Conservation (phyloP, 2,797 vertebrate genomes). For the Fistularia tabacaria region DNA sequence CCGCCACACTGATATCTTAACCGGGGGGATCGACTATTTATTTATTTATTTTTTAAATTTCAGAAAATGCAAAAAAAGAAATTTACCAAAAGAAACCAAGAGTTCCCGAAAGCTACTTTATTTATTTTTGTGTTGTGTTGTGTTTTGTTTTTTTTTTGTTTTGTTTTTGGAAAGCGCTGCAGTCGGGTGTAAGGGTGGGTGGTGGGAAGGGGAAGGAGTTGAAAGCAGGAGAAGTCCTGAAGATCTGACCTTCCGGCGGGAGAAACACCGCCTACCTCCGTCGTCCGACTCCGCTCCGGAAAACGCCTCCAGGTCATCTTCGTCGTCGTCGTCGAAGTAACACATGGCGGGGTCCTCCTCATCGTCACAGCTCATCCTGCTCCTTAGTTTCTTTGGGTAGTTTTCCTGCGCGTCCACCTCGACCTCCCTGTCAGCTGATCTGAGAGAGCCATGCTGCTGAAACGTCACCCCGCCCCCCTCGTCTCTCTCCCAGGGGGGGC, state of each 20-base stretch:
- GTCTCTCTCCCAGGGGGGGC: no score
- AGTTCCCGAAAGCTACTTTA: no score
- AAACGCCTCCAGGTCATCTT: slow-evolving; percentile 74
- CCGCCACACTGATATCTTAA: no score
- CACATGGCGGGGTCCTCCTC: slow-evolving; percentile 71
- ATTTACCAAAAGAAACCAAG: no score
- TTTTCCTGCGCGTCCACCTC: slow-evolving; percentile 35
- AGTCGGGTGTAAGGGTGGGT: no score
- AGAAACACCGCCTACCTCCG: slow-evolving; percentile 73
- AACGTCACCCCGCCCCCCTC: slow-evolving; percentile 50
- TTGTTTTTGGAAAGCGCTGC: no score
- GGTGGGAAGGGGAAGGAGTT: no score
- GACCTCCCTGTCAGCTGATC: slow-evolving; percentile 67
- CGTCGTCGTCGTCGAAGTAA: slow-evolving; percentile 36
- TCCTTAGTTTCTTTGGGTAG: neutral
- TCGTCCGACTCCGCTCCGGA: slow-evolving; percentile 79
- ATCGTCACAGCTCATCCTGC: slow-evolving; percentile 44
- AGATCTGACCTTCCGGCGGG: slow-evolving; percentile 15
- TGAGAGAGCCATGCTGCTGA: slow-evolving; percentile 52
- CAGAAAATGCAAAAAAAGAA: no score
- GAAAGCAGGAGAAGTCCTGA: neutral
- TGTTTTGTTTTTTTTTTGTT: no score
- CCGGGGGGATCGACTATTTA: no score
- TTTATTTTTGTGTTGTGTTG: no score
- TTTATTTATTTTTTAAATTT: no score